Conservation (phyloP, 1,140 invertebrate species). For the Pollicipes pollicipes region DNA sequence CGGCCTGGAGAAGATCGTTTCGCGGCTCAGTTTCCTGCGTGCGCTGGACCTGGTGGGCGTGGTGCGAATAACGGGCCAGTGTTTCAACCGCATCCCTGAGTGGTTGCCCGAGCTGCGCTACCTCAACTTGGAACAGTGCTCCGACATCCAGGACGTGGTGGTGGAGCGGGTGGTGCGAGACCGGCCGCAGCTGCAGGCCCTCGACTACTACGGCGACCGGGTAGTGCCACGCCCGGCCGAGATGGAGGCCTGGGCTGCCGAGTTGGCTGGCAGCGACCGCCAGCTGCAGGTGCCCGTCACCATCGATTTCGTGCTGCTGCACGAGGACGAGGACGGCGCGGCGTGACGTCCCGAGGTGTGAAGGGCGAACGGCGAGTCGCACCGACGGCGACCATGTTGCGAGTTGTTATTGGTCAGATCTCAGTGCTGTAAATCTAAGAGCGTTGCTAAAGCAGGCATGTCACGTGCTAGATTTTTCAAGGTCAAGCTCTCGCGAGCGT, state of each 20-base stretch:
- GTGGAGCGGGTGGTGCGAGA: constrained; percentile 14
- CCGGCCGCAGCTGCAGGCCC: constrained; percentile 15
- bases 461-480: no score
- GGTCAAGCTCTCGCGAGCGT: no score
- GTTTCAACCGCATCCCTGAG: constrained; percentile 13
- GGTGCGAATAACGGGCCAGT: constrained; percentile 15
- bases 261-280: neutral
- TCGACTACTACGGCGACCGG: constrained; percentile 19
- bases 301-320: neutral
- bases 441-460: no score
- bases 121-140: constrained; percentile 19
- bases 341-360: no score
- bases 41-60: constrained; percentile 17
- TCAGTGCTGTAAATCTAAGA: no score
- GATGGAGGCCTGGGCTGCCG: neutral
- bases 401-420: no score
- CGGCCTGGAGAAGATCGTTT: constrained; percentile 15
- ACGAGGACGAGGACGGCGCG: neutral
- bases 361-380: no score
- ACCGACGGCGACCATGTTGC: no score
- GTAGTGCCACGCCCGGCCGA: constrained; percentile 6
- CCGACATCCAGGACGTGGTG: constrained; percentile 13
- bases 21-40: constrained; percentile 11
- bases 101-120: constrained; percentile 12
- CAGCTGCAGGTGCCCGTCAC: neutral